Base-by-base conservation (phyloP, 2,113 vertebrate species). In the Hymenochirus boettgeri region DNA sequence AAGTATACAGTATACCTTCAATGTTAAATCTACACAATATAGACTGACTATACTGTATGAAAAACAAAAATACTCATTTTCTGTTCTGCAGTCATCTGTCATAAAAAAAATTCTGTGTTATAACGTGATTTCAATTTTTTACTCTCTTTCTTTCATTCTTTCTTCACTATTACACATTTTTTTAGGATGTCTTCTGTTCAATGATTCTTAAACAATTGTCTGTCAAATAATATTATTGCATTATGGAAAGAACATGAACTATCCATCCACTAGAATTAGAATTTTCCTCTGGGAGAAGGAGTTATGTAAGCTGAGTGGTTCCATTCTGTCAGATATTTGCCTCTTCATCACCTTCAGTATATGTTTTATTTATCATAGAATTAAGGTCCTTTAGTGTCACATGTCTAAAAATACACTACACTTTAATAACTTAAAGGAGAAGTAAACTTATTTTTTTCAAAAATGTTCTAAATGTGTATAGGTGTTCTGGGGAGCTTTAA, bases 301-400 rank as follows among this genome's bases (percentile, higher is more conserved):
- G 8, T 48, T 11, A 23, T 60, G 19, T 19, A 60, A 60, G 25
- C 57, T 60, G 26, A n/a, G 25, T 60, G 57, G 57, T 21, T 60
- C 57, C 57, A 46, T 60, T 60, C 57, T 59, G 57, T 59, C 57
- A 59, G 45, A 59, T 45, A 7, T 24, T 42, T 23, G 21, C 19
- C 24, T 45, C 22, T 59, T 59, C n/a, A 35, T 57, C n/a, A n/a
- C n/a, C 2, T 42, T 25, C 21, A 23, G 4, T 23, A 12, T 33
- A 46, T 59, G 35, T 59, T 60, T 60, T 46, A 60, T 60, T 47
- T 26, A 60, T 29, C 42, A 60, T 24, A 29, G 42, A 18, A 27
- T 60, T 46, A 60, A 12, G 25, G 10, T 47, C 24, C 3, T 18
- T 47, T n/a, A 10, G 21, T 37, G 29, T 29, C 19, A 37, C 19